Evolutionary conservation across 2,888 invertebrate genomes (phyloP).

Genomic region (Amphipyra berbera): DNA sequence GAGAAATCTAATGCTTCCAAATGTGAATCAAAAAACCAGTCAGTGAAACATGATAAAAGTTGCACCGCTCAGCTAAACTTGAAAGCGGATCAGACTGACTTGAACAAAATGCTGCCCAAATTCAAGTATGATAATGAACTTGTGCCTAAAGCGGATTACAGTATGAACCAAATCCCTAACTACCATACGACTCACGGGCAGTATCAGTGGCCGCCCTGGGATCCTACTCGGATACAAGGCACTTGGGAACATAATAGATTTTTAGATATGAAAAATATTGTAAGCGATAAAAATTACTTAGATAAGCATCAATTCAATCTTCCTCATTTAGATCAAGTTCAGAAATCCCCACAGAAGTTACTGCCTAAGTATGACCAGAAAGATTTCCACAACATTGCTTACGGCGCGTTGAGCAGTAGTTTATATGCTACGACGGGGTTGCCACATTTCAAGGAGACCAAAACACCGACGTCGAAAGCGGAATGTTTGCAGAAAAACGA

Average conservation of each 20-base stretch:
- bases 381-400: constrained; percentile 85
- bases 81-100: constrained; percentile 85
- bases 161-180: constrained; percentile 92
- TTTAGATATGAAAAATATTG: constrained; percentile 85
- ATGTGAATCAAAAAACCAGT: constrained; percentile 78
- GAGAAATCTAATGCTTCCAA: constrained; percentile 82
- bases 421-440: constrained; percentile 81
- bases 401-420: constrained; percentile 81
- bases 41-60: constrained; percentile 84
- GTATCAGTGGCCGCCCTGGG: constrained; percentile 92
- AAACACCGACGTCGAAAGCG: constrained; percentile 77
- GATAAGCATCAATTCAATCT: constrained; percentile 91
- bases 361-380: constrained; percentile 88
- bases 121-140: constrained; percentile 88
- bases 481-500: constrained; percentile 84
- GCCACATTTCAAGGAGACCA: constrained; percentile 85
- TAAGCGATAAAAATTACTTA: constrained; percentile 89
- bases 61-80: constrained; percentile 78
- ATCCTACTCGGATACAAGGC: constrained; percentile 83
- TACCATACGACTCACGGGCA: constrained; percentile 91
- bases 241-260: constrained; percentile 89
- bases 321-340: constrained; percentile 89
- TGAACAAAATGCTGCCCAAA: constrained; percentile 89
- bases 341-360: constrained; percentile 90
- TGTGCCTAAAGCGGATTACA: constrained; percentile 90